Evolutionary conservation across 2,113 vertebrate genomes (phyloP).

Genomic region (Apus apus): DNA sequence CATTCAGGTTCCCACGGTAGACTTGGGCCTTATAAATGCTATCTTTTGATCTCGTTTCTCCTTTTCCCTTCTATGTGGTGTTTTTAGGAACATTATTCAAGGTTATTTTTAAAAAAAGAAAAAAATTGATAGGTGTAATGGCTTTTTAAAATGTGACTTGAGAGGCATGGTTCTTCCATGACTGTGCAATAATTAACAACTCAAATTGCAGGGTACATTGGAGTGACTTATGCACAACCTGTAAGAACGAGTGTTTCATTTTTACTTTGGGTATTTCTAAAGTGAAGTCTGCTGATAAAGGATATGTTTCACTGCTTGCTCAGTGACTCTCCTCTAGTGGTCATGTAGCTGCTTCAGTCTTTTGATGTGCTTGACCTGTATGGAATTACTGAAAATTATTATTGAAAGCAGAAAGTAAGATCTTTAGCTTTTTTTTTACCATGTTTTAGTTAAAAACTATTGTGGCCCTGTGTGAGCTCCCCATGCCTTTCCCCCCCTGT

Average conservation of each 20-base stretch:
- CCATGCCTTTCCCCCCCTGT: too few species aligned
- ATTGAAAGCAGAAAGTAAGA: neutral
- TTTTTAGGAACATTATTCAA: neutral
- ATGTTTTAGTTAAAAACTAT: neutral
- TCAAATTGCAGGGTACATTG: neutral
- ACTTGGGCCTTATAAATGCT: neutral
- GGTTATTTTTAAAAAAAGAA: neutral
- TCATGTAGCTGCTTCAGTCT: neutral
- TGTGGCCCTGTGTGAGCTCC: neutral
- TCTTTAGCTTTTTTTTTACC: neutral
- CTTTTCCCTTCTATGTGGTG: neutral
- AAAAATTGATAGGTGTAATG: neutral
- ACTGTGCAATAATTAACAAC: neutral
- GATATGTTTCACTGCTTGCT: neutral
- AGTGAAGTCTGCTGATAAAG: neutral
- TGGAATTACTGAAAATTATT: neutral
- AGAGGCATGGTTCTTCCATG: neutral
- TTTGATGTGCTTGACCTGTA: neutral
- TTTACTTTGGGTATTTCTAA: neutral
- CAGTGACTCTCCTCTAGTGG: neutral
- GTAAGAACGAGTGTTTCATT: neutral
- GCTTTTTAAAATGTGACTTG: neutral
- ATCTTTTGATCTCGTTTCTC: neutral
- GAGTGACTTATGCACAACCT: neutral
- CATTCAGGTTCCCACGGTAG: neutral